Base-by-base conservation (phyloP, 2,113 vertebrate species). In the Siniperca knerii region DNA sequence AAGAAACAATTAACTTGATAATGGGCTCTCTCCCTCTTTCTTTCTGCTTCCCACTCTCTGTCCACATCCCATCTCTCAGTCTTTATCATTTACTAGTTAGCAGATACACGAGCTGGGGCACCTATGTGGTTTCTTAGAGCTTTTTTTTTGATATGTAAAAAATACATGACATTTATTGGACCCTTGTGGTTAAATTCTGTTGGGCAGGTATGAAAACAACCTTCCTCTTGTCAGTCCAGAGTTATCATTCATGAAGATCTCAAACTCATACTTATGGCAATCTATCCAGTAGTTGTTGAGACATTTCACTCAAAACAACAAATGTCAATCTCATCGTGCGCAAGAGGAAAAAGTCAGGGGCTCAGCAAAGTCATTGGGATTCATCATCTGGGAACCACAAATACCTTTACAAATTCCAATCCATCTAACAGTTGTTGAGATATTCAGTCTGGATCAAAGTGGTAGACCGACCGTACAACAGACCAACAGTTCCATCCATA, bases 1-100 rank as follows among this genome's bases (percentile, higher is more conserved):
- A 88, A 91, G 83, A 92, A 90, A 94, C 94, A 94, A 95, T 95
- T 94, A 93, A 92, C 88, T 93, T 92, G 90, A 92, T 94, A 94
- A 96, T 92, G 88, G 88, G 73, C 88, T 92, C 58, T 78, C 79
- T 81, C 83, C 64, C 77, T 81, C 87, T 84, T 68, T 72, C 21
- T 69, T 74, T 42, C 37, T 65, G 57, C 61, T 67, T 40, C 54
- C 42, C 60, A 23, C 33, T 84, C 35, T 33, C 50, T 66, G 16
- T 61, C 66, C 58, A 79, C 48, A 68, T n/a, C n/a, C 42, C 20
- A 6, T 77, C 35, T 82, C 62, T 37, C 23, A 4, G 15, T 60
- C 68, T 80, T 52, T 72, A 46, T 81, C 69, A 60, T 67, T 82
- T 60, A 42, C 64, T 71, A 75, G 54, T 77, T 80, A 75, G 44